Evolutionary conservation across 2,797 vertebrate genomes (phyloP), one percentile per base, ranked within the genome.

Genomic region (Erpetoichthys calabaricus): DNA sequence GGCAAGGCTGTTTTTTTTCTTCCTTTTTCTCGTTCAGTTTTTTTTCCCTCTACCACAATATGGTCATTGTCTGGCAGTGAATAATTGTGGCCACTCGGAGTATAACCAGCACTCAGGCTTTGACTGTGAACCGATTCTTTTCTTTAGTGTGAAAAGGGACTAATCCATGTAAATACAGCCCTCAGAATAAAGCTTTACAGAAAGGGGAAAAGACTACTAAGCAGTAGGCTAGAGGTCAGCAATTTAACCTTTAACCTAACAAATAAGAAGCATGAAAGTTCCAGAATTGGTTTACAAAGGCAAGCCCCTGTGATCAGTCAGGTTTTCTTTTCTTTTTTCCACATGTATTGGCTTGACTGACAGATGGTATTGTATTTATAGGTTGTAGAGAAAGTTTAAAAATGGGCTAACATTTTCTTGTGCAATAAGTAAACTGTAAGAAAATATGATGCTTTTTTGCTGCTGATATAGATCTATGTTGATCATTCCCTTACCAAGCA

Each of bases 231-330:
- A 84, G 82, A 89, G 94, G 91, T 92, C 91, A 96, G 91, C 93
- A 95, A 97, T 98, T 98, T 98, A 98, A 98, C 93, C 95, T 98
- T 87, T 98, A 91, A 94, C 95, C 94, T 90, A 87, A 95, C 95
- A 98, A 98, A 98, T 97, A 95, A 97, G 92, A 92, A 91, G 90
- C 91, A 95, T 95, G 92, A 95, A 97, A 96, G 91, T 95, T 93
- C 89, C 86, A 82, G 92, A 97, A 97, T 97, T 94, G 87, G 89
- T 92, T 87, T 91, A 96, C 90, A 97, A 97, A 94, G 87, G 89
- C 84, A 82, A 86, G 84, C 90, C 89, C 87, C 86, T 82, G 85
- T 85, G 90, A 86, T 89, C 89, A 92, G 91, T 91, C 88, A 89
- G 81, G 86, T 89, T 84, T 87, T 90, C 89, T 89, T 92, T 91